A percentile compares a stretch with the other conserved stretches of the same genome.
phyloP scores from a whole-genome alignment of 2,113 vertebrate species.

The Menura novaehollandiae region DNA sequence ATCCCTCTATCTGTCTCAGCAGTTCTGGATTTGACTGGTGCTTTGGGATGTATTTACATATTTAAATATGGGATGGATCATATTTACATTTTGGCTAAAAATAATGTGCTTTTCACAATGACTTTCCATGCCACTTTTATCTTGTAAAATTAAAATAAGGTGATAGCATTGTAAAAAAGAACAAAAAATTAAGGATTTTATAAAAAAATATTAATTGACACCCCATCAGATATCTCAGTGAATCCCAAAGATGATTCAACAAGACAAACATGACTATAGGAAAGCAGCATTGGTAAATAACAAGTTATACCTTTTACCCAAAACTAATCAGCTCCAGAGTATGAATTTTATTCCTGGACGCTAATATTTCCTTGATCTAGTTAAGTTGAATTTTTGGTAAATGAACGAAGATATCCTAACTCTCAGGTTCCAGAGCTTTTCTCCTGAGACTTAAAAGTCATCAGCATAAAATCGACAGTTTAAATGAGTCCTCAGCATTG shows the following conservation, averaged over 20 bases:
- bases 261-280: not conserved
- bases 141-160: not conserved
- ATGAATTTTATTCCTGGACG: not conserved
- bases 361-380: not conserved
- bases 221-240: no score
- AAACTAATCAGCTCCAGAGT: not conserved
- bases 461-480: not conserved
- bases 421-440: not conserved
- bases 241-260: not conserved
- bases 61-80: no score
- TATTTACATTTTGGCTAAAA: not conserved
- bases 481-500: not conserved
- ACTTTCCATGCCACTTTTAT: not conserved
- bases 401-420: not conserved
- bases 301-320: not conserved
- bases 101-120: not conserved
- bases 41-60: not conserved
- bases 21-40: not conserved
- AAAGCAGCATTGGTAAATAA: not conserved
- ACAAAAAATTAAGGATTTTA: not conserved
- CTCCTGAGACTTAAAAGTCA: not conserved
- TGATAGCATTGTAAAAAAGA: not conserved
- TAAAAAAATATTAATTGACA: not conserved
- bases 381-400: not conserved
- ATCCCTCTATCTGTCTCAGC: not conserved